These are phyloP conservation scores for Aphelenchoides fujianensis DNA, from an alignment of 1,140 invertebrate genomes.

Conservation along the genomic window DNA sequence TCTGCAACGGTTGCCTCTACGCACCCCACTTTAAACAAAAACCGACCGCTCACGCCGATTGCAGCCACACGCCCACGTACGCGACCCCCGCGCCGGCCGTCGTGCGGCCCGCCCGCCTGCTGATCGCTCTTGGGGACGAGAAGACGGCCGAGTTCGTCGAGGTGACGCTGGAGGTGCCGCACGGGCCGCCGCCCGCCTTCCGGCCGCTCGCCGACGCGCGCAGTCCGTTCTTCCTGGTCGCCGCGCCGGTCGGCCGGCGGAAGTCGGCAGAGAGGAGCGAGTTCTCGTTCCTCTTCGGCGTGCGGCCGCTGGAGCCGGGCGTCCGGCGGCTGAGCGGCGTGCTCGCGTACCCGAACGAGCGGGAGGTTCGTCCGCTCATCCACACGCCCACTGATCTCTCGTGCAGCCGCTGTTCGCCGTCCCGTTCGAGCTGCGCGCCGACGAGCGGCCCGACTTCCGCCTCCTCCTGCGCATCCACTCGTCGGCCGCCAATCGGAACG, in stretches of 20 bases:
- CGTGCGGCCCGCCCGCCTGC: background rate
- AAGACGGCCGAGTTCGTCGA: background rate
- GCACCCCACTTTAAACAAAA: background rate
- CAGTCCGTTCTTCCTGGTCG: slow-evolving; percentile 14
- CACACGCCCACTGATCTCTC: background rate
- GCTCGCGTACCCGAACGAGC: background rate
- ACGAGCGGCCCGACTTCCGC: background rate
- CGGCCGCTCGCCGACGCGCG: background rate
- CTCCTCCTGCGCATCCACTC: background rate
- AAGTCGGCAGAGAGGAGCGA: background rate
- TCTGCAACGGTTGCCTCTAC: no score
- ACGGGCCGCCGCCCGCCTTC: background rate
- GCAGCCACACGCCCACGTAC: background rate
- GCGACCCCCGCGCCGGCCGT: background rate
- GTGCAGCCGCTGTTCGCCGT: background rate
- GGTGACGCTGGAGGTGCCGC: background rate
- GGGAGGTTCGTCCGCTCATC: background rate
- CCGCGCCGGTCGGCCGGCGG: background rate
- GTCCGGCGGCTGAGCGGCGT: background rate
- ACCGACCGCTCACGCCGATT: background rate
- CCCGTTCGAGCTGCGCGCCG: background rate
- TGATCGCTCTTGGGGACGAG: background rate
- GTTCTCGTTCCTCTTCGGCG: background rate
- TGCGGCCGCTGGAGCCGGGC: background rate
- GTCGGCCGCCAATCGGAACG: background rate